Evolutionary conservation across 2,888 invertebrate genomes (phyloP), one percentile per base, ranked within the genome.

Genomic region (Dendrolimus houi): DNA sequence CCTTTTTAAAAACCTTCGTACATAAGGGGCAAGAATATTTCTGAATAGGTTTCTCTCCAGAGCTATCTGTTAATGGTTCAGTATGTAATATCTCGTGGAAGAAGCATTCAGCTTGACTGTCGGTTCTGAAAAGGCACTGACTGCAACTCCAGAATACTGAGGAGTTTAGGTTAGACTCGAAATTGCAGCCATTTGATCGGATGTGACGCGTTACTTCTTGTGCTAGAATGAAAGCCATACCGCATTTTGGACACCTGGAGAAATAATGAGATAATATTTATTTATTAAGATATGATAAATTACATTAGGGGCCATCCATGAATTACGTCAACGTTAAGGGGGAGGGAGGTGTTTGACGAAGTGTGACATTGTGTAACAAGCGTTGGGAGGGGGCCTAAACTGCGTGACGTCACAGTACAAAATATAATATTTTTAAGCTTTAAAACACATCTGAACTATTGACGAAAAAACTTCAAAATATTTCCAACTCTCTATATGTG

Each of bases 171-270:
- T 71, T 64, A 40, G 64, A 58, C 54, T 76, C 71, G 62, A 92
- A 91, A 52, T 83, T 87, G 74, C 93, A 95, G 3, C 91, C 85
- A 61, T 93, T 93, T 60, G 88, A 86, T 59, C 93, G 87, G n/a
- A 94, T 90, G 72, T 96, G 96, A 10, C 92, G 92, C 0, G 94
- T 93, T 10, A 96, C 92, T 71, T 96, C 95, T 87, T 96, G 96
- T 1, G 94, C 91, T 0, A 95, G 85, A 0, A 93, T 91, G 72
- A 96, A 96, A 10, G 88, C 83, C 74, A 91, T 84, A 0, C 95
- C 96, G 69, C 96, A 96, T 66, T 92, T 92, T 0, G 94, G 92
- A 72, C 96, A 96, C 58, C 94, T 94, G 79, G 54, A 87, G 87
- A 61, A 58, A 60, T 56, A 59, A 41, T 12, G 52, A 53, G 9